Conservation (phyloP, 2,888 invertebrate species). For the Geophilus truncorum region DNA sequence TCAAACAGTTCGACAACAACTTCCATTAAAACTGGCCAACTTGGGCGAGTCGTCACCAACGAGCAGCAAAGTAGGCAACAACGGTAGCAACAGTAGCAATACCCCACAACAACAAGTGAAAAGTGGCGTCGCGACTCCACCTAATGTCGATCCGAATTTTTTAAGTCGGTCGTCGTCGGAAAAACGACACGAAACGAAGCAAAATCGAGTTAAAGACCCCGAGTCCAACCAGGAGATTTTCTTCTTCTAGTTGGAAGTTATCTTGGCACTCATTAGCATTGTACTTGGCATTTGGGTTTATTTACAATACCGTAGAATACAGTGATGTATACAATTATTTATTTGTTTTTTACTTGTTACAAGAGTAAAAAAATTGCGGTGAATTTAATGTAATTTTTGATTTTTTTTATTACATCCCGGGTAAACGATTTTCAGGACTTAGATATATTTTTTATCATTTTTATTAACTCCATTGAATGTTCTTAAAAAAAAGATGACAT, state of each 20-base stretch:
- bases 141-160: background rate
- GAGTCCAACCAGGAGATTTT: conserved; percentile 38
- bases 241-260: conserved; percentile 35
- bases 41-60: conserved; percentile 41
- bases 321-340: background rate
- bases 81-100: background rate
- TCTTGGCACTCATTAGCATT: conserved; percentile 20
- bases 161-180: background rate
- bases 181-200: background rate
- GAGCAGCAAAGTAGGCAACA: background rate
- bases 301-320: background rate
- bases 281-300: conserved; percentile 12
- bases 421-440: too few species aligned
- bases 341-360: background rate
- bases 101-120: background rate
- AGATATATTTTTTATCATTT: background rate
- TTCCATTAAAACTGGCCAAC: conserved; percentile 81
- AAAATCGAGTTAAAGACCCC: conserved; percentile 33
- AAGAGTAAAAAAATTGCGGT: too few species aligned
- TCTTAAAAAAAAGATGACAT: background rate
- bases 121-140: background rate
- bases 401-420: too few species aligned
- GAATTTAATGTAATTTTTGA: too few species aligned
- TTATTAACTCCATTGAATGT: background rate
- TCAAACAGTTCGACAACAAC: conserved; percentile 71